Base-by-base conservation (phyloP, 2,113 vertebrate genomes). In the Chionomys nivalis region DNA sequence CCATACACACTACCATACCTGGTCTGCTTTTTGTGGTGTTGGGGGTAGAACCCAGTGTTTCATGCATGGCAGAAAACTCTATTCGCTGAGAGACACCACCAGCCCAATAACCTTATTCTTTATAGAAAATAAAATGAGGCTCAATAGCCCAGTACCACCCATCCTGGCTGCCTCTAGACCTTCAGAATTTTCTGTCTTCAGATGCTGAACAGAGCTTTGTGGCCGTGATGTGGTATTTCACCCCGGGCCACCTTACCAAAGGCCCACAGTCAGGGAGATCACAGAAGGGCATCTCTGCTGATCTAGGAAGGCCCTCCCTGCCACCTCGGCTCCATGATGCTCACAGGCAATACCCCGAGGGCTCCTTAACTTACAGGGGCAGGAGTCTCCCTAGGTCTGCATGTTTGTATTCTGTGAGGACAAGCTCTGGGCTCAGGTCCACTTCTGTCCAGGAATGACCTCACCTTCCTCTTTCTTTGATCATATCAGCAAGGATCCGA, bases 301-400 rank as follows among this genome's bases (percentile, higher is more conserved):
- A 13, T 58, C 66, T 5, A 1, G 61, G 16, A 49, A 21, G 5
- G 8, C 7, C 52, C 21, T 2, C 0, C 47, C 42, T 0, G 12
- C 17, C 14, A 58, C 13, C 36, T 31, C 7, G 1, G 82, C 4
- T 1, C 28, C 28, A 7, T 70, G 49, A 52, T 39, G 1, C 39
- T 19, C 10, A 76, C 47, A 0, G 21, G 26, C 36, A 2, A 3
- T 0, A 31, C 58, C 14, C 1, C 0, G 10, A 17, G 7, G 0
- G 5, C 0, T 17, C 26, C 82, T 31, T 3, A 28, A 73, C 52
- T 7, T 7, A 10, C 17, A 31, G n/a, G 16, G 1, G 1, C 11
- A 7, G 16, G 13, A 9, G 47, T 7, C 21, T 52, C 68, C 65
- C 42, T 0, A 2, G 0, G 42, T 55, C 79, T 12, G 2, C 3